These are phyloP conservation scores for Eulemur albifrons DNA, from an alignment of 2,797 vertebrate genomes.

Conservation along the genomic window DNA sequence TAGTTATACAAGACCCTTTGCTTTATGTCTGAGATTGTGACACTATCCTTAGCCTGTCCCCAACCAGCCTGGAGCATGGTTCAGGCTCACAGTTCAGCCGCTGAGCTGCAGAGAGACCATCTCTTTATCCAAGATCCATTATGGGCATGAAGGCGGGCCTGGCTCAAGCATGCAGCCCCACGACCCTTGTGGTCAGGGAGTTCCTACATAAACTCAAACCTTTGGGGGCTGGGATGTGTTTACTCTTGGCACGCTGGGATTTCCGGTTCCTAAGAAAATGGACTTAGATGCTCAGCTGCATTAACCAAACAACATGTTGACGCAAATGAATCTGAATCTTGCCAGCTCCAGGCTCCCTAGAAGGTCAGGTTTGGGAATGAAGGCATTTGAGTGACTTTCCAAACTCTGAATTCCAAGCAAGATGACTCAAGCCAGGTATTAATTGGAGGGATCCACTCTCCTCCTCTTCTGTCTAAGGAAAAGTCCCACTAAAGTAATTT, in stretches of 20 bases:
- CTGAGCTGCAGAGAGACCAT: background rate
- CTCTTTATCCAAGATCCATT: constrained; percentile 7
- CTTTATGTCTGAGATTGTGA: background rate
- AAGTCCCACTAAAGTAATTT: background rate
- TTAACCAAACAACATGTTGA: constrained; percentile 73
- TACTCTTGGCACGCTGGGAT: constrained; percentile 77
- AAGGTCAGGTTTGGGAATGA: constrained; percentile 37
- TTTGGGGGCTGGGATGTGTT: constrained; percentile 73
- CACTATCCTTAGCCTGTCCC: background rate
- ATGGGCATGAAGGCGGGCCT: background rate
- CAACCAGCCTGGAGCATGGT: background rate
- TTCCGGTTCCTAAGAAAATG: constrained; percentile 81
- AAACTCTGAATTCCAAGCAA: background rate
- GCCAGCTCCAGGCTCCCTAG: constrained; percentile 16
- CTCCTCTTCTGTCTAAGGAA: background rate
- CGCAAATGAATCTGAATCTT: constrained; percentile 59
- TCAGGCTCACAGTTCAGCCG: background rate
- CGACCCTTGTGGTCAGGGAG: constrained; percentile 67
- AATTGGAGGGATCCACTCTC: background rate
- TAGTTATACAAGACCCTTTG: background rate
- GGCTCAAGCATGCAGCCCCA: background rate
- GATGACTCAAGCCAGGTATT: background rate
- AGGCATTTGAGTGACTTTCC: constrained; percentile 12
- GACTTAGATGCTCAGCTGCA: constrained; percentile 67
- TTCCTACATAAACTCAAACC: constrained; percentile 57